phyloP scores from a whole-genome alignment of 2,113 vertebrate species.

The Scalopus aquaticus region DNA sequence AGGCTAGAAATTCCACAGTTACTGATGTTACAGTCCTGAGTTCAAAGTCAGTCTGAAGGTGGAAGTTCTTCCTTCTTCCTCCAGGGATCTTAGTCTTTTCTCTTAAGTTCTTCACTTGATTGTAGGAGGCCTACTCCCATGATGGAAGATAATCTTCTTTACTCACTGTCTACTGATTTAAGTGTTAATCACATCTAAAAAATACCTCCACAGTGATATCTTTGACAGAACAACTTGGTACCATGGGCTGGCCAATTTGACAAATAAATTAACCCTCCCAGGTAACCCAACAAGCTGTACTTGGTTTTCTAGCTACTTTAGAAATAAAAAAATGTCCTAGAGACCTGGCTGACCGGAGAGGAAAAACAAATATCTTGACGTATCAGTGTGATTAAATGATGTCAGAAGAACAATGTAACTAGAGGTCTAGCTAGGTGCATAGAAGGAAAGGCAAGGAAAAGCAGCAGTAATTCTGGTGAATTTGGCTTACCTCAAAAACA shows the following conservation, averaged over 20 bases:
- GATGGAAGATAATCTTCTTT: neutral
- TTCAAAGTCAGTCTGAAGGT: neutral
- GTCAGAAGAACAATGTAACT: neutral
- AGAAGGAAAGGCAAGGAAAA: neutral
- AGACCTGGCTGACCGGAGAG: neutral
- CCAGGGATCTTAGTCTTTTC: neutral
- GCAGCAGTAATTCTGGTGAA: neutral
- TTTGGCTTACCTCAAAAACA: neutral
- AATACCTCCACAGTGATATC: neutral
- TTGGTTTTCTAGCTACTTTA: neutral
- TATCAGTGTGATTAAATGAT: neutral
- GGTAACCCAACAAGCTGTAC: neutral
- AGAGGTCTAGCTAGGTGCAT: neutral
- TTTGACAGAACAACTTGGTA: neutral
- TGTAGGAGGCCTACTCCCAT: neutral
- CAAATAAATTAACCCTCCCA: neutral
- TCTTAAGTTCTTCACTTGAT: neutral
- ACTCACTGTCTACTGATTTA: neutral
- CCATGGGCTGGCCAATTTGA: neutral
- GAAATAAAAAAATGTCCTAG: neutral
- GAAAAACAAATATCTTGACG: neutral
- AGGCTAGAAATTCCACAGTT: neutral
- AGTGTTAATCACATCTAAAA: neutral
- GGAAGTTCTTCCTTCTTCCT: neutral
- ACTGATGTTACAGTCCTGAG: neutral